These are phyloP conservation scores for Drosophila kambysellisi DNA, from an alignment of 2,888 invertebrate genomes.

Conservation along the genomic window DNA sequence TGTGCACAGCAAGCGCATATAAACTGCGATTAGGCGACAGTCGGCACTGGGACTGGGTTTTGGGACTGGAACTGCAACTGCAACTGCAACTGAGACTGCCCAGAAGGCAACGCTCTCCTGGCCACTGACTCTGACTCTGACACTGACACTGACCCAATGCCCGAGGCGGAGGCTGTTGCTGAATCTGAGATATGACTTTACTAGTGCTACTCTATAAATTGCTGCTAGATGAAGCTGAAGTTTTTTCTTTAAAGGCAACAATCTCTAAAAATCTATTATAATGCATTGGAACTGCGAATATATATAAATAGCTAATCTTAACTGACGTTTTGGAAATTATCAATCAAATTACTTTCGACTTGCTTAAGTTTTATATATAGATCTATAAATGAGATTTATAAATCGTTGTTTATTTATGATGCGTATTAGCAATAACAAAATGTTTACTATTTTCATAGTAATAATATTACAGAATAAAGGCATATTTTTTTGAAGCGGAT, in stretches of 20 bases:
- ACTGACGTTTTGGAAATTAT: background rate
- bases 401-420: background rate
- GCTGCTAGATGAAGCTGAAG: background rate
- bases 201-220: background rate
- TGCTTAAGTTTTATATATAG: background rate
- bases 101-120: constrained; percentile 18
- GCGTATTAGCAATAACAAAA: too few relatives aligned
- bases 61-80: background rate
- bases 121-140: constrained; percentile 26
- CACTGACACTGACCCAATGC: constrained; percentile 69
- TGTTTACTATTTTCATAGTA: too few relatives aligned
- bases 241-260: background rate
- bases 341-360: background rate
- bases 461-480: background rate
- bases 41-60: constrained; percentile 51
- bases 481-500: background rate
- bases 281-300: background rate
- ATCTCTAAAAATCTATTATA: background rate
- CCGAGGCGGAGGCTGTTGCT: constrained; percentile 35
- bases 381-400: background rate
- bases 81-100: background rate
- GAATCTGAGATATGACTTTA: background rate
- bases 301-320: constrained; percentile 3
- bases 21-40: constrained; percentile 84
- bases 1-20: constrained; percentile 81